Evolutionary conservation across 2,113 vertebrate species (phyloP).

Genomic region (Scophthalmus maximus): DNA sequence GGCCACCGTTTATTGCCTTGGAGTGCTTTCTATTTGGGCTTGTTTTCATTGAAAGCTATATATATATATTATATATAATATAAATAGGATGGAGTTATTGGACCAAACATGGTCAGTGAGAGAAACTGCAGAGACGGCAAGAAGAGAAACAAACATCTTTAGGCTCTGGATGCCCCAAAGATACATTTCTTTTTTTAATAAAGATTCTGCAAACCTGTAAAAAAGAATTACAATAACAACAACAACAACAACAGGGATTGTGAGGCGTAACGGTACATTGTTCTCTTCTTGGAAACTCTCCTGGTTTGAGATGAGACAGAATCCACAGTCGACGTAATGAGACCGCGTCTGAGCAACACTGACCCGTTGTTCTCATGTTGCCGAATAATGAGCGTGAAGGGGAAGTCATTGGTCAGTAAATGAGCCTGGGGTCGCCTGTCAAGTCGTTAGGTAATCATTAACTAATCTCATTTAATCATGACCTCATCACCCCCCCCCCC

Average conservation of each 20-base stretch:
- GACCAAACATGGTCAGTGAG: background rate
- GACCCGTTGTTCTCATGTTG: constrained; percentile 65
- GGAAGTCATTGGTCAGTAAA: constrained; percentile 69
- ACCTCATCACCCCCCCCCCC: constrained; percentile 52
- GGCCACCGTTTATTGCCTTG: constrained; percentile 60
- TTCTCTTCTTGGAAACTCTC: background rate
- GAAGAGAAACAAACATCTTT: too few species aligned
- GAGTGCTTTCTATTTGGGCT: constrained; percentile 69
- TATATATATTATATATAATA: too few species aligned
- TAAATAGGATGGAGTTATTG: background rate
- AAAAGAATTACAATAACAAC: too few species aligned
- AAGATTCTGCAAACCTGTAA: background rate
- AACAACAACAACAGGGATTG: too few species aligned
- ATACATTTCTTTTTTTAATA: background rate
- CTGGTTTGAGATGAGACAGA: constrained; percentile 44
- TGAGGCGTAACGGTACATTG: background rate
- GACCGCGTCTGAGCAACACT: constrained; percentile 55
- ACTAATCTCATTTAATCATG: constrained; percentile 74
- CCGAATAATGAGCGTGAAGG: constrained; percentile 55
- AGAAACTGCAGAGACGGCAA: too few species aligned
- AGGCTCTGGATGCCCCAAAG: background rate
- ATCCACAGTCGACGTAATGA: constrained; percentile 40
- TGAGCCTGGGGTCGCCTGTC: constrained; percentile 66
- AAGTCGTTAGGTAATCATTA: constrained; percentile 69
- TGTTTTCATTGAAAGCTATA: constrained; percentile 7